Base-by-base conservation (phyloP, 2,797 vertebrate genomes). In the Erithacus rubecula region DNA sequence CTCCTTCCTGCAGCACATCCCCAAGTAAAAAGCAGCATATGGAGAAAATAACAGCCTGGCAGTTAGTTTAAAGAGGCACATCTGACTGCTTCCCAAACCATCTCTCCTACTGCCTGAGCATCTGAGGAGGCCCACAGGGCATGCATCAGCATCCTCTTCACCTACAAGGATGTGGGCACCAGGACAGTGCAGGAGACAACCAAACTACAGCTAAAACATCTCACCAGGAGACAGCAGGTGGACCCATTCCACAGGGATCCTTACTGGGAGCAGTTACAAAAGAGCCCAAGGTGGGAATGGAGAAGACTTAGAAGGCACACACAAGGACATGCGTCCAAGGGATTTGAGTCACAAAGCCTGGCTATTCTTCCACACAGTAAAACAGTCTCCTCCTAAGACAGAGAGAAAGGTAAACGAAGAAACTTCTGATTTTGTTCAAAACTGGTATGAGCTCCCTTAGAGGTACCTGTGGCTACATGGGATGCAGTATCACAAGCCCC, bases 191-290 rank as follows among this genome's bases (percentile, higher is more conserved):
- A 56, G n/a, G 20, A 41, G 16, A 51, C 12, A 59, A 62, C 22
- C 41, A 63, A 86, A 55, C 12, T 52, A 59, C 47, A 67, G 49
- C 56, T 70, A 65, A 62, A 80, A 58, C 1, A 1, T 17, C 52
- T 80, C 30, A 6, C 24, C 29, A 20, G 15, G 46, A 71, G 76
- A 52, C 26, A 83, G 51, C 29, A 59, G n/a, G 27, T 60, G 32
- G 12, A 64, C 51, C 14, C 27, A 69, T 36, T 32, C 37, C 41
- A 49, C 0, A 0, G 37, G 23, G 3, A 2, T 56, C 46, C 41
- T 52, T 41, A 8, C 32, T 56, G 49, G 34, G 36, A 85, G 37
- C 37, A 47, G 32, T 27, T 84, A 68, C 6, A 44, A 3, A 65
- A 51, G 12, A 80, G 16, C 27, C 44, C 15, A 32, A 34, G 47